phyloP scores from a whole-genome alignment of 2,113 vertebrate species.

The Lutjanus erythropterus region DNA sequence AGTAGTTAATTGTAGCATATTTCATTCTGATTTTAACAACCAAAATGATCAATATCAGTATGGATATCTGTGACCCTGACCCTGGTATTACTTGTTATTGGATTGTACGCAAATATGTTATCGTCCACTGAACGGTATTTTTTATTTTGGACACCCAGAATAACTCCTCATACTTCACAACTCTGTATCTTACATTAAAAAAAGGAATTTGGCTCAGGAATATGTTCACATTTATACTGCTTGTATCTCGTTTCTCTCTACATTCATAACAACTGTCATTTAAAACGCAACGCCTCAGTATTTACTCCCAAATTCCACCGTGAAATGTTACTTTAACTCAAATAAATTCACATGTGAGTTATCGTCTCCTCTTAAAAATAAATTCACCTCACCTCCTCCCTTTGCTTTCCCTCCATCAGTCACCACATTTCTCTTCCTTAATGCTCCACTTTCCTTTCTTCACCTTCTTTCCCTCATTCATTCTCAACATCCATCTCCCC shows the following conservation, averaged over 20 bases:
- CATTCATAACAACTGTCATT: neutral
- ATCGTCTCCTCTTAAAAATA: neutral
- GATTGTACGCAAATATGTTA: too few relatives aligned
- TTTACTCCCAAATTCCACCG: neutral
- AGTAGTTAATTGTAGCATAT: too few relatives aligned
- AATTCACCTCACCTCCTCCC: neutral
- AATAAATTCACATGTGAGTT: neutral
- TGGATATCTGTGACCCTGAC: too few relatives aligned
- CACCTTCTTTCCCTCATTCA: neutral
- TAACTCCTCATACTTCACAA: neutral
- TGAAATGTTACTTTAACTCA: too few relatives aligned
- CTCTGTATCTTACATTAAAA: neutral
- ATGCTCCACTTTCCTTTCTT: neutral
- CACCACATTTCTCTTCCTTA: neutral
- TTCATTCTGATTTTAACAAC: too few relatives aligned
- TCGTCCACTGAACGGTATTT: neutral
- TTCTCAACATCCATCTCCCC: constrained; percentile 3
- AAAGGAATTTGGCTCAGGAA: neutral
- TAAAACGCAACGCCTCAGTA: neutral
- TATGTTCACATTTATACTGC: neutral
- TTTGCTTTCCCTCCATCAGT: neutral
- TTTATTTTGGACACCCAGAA: neutral
- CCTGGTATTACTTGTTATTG: too few relatives aligned
- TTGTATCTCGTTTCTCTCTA: neutral
- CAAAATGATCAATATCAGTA: too few relatives aligned